Base-by-base conservation (phyloP, 2,113 vertebrate species). In the Tursiops truncatus region DNA sequence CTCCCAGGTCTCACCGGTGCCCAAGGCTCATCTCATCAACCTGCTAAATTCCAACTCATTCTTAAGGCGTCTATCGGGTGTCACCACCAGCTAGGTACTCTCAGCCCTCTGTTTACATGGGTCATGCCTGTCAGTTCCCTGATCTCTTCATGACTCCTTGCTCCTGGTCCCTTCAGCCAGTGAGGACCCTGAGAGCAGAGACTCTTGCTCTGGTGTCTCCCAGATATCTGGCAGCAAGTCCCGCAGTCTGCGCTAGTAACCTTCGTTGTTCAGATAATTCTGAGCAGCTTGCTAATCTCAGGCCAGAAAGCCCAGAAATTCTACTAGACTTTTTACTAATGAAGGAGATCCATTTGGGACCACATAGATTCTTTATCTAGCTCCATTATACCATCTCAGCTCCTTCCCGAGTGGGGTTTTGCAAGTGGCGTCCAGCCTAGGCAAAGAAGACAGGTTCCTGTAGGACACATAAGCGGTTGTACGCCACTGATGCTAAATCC, bases 41-140 rank as follows among this genome's bases (percentile, higher is more conserved):
- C 65, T 65, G 10, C 28, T 33, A 5, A 67, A 68, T 20, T 28
- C 14, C 60, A 71, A 0, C 58, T 94, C 63, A 13, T 76, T 14
- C 62, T 84, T 38, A 70, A 25, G n/a, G 15, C 31, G 47, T 50
- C 36, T 65, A 21, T 25, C 3, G 1, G 9, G 36, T 28, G 2
- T 87, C 76, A 12, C 47, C 14, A 0, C 21, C 25, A 20, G 62
- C 4, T 17, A 0, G 62, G 38, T 31, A 17, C 38, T 25, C 94
- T 50, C 9, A 21, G 15, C 10, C 15, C 11, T 56, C 47, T 58
- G 47, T 47, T 31, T 44, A 8, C 60, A 21, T 26, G 26, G 63
- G 44, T 76, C 26, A 1, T 5, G 4, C 20, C 2, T 7, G 2
- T 8, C 11, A 10, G 3, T 38, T 38, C 8, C n/a, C 31, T 14